Percentiles rank a stretch among this genome's conserved stretches.
Conservation (phyloP, 2,797 vertebrate species). For the Diplodus sargus region DNA sequence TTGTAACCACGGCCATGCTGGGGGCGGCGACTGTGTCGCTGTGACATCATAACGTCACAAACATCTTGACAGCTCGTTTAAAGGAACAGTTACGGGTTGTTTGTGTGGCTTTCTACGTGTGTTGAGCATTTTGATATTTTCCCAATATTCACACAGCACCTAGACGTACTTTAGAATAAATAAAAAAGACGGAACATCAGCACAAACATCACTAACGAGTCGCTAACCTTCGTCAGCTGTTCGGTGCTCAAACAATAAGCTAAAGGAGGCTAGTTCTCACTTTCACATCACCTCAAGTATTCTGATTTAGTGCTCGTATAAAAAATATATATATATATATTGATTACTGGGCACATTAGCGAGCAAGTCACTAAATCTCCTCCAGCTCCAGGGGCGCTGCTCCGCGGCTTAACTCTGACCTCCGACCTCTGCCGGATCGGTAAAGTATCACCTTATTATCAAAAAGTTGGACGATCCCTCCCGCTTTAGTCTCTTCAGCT, state of each 20-base stretch:
- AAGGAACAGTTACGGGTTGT: too few species aligned
- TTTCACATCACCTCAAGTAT: neutral
- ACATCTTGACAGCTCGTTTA: too few species aligned
- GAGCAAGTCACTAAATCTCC: conserved; percentile 39
- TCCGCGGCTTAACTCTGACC: conserved; percentile 45
- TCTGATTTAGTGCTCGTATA: conserved; percentile 29
- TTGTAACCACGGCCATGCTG: too few species aligned
- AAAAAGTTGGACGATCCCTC: conserved; percentile 46
- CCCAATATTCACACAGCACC: too few species aligned
- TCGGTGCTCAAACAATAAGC: neutral
- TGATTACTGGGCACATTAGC: conserved; percentile 38
- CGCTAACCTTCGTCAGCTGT: too few species aligned
- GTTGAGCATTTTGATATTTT: too few species aligned
- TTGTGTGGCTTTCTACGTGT: too few species aligned
- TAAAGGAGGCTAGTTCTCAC: neutral
- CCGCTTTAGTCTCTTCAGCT: conserved; percentile 32
- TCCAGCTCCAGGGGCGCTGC: conserved; percentile 23
- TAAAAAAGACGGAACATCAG: too few species aligned
- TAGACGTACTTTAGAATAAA: too few species aligned
- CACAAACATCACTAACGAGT: too few species aligned
- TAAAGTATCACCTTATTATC: conserved; percentile 68
- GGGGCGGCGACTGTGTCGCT: too few species aligned
- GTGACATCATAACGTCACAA: too few species aligned
- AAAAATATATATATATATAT: conserved; percentile 17
- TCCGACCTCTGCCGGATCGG: conserved; percentile 51